Conservation (phyloP, 2,113 vertebrate species). For the Galeopterus variegatus region DNA sequence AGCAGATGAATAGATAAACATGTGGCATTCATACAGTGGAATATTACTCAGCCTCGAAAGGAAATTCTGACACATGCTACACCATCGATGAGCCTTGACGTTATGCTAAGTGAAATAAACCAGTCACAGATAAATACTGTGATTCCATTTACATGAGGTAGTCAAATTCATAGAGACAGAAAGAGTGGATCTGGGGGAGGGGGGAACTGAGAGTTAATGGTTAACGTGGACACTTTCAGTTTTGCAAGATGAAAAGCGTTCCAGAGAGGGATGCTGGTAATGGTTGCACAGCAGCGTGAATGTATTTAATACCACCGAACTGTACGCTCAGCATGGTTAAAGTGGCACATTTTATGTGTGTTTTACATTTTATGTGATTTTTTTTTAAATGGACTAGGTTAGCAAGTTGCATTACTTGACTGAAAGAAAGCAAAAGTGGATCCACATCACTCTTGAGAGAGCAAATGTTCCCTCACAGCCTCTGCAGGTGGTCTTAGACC, state of each 20-base stretch:
- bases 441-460: background rate
- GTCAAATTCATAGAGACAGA: background rate
- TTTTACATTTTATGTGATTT: too few relatives aligned
- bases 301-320: background rate
- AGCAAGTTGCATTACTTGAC: background rate
- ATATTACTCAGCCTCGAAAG: background rate
- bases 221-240: background rate
- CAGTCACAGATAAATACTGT: fast-evolving
- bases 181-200: too few relatives aligned
- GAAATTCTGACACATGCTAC: fast-evolving
- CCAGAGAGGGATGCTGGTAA: background rate
- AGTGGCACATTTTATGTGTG: too few relatives aligned
- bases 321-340: background rate
- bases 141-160: fast-evolving
- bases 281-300: background rate
- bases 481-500: too few relatives aligned
- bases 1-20: background rate
- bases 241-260: background rate
- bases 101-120: background rate
- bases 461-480: too few relatives aligned
- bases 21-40: background rate
- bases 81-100: fast-evolving
- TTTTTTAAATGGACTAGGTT: background rate
- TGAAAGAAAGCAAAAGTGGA: background rate
- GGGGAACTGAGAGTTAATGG: fast-evolving